These are phyloP conservation scores for Oeneis ivallda DNA, from an alignment of 2,888 invertebrate genomes.

Conservation along the genomic window DNA sequence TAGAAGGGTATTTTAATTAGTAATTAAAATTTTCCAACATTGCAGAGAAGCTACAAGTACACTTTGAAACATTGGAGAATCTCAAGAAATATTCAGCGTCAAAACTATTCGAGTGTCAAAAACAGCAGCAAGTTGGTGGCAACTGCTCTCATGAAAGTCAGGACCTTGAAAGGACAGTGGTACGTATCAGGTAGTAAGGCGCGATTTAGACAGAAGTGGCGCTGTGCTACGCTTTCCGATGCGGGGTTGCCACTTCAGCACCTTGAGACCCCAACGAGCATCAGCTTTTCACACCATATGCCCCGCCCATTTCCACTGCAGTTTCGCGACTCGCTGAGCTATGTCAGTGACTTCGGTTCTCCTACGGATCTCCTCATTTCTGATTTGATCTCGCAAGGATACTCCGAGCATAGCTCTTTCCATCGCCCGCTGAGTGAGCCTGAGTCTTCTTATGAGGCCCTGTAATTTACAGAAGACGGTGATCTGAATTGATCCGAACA, in stretches of 20 bases:
- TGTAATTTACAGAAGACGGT: not conserved
- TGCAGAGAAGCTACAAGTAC: slow-evolving; percentile 75
- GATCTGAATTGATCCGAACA: not conserved
- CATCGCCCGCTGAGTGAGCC: no score
- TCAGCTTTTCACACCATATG: no score
- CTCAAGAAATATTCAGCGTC: slow-evolving; percentile 77
- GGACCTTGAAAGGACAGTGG: slow-evolving; percentile 75
- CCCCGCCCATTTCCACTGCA: no score
- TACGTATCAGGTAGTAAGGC: slow-evolving; percentile 47
- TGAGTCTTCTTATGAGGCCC: no score
- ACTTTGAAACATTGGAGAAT: slow-evolving; percentile 76
- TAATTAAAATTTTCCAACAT: not conserved
- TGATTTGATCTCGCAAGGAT: no score
- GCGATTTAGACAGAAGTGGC: not conserved
- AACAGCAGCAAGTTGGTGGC: slow-evolving; percentile 75
- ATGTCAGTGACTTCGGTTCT: no score
- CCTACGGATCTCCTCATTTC: no score
- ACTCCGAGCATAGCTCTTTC: no score
- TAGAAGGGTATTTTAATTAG: not conserved
- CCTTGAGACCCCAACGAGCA: no score
- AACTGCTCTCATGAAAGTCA: slow-evolving; percentile 79
- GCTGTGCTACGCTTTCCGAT: no score
- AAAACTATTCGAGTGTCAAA: slow-evolving; percentile 75
- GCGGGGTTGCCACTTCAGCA: no score
- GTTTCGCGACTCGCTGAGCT: no score